Evolutionary conservation across 1,140 invertebrate genomes (phyloP).

Genomic region (Rhagoletis pomonella): DNA sequence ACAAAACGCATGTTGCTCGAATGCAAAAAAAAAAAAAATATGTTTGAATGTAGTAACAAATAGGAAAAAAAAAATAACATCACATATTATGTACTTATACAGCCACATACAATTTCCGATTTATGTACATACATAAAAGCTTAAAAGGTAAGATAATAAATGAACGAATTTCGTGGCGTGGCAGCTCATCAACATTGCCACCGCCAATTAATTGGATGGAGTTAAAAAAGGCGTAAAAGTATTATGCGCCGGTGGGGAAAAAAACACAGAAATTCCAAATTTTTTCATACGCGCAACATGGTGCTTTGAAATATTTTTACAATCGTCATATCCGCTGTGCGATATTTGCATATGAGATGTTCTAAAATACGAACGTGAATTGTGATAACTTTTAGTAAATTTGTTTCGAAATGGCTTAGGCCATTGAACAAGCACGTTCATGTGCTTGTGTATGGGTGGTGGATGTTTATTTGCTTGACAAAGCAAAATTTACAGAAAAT

Average conservation of each 20-base stretch:
- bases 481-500: constrained; percentile 2
- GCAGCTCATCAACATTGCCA: constrained; percentile 37
- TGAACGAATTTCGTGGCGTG: constrained; percentile 22
- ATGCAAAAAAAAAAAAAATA: too few species aligned
- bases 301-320: neutral
- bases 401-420: constrained; percentile 1
- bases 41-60: too few species aligned
- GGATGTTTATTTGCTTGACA: neutral
- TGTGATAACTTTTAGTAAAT: constrained; percentile 12
- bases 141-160: constrained; percentile 45
- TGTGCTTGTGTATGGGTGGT: neutral
- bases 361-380: neutral
- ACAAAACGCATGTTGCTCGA: neutral
- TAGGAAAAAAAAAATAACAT: too few species aligned
- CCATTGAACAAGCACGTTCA: neutral
- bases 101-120: neutral
- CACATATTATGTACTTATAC: too few species aligned
- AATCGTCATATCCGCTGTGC: constrained; percentile 21
- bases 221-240: neutral
- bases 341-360: constrained; percentile 34
- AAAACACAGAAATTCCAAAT: neutral
- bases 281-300: neutral
- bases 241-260: neutral
- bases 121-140: neutral
- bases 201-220: constrained; percentile 26